These are phyloP conservation scores for Danio tinwini DNA, from an alignment of 2,797 vertebrate species.

Conservation along the genomic window DNA sequence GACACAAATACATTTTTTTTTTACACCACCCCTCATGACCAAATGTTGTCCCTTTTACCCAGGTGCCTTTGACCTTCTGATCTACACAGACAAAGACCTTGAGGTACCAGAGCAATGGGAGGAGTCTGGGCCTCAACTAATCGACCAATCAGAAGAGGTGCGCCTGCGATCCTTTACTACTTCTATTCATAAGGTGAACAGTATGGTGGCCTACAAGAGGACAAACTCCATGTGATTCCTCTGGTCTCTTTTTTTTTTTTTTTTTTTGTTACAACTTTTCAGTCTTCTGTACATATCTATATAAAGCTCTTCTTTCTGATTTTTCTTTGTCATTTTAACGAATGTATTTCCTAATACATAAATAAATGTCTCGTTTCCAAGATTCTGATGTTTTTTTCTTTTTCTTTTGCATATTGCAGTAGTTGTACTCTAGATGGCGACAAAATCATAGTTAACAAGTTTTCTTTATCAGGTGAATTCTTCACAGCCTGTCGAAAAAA, in stretches of 20 bases:
- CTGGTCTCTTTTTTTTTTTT: not conserved
- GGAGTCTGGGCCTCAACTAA: slow-evolving; percentile 93
- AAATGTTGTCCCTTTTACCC: not conserved
- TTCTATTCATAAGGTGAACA: slow-evolving; percentile 95
- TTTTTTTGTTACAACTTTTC: not conserved
- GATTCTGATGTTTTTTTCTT: not conserved
- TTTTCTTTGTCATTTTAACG: slow-evolving; percentile 50
- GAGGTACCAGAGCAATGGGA: slow-evolving; percentile 95
- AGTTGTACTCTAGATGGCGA: not conserved
- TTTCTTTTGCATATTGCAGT: not conserved
- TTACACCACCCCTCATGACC: no score
- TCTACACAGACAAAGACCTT: slow-evolving; percentile 95
- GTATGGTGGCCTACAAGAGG: slow-evolving; percentile 90
- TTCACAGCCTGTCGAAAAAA: not conserved
- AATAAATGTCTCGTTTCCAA: slow-evolving; percentile 47
- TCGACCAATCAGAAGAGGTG: slow-evolving; percentile 92
- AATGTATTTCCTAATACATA: slow-evolving; percentile 32
- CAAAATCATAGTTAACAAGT: not conserved
- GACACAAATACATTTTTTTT: no score
- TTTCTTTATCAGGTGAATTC: not conserved
- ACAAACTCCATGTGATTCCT: slow-evolving; percentile 72
- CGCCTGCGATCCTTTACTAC: slow-evolving; percentile 94
- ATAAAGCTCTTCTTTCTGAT: slow-evolving; percentile 21
- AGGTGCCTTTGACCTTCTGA: slow-evolving; percentile 96
- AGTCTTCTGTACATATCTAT: slow-evolving; percentile 59